A percentile compares a stretch with the other conserved stretches of the same genome.
These are phyloP conservation scores for Aporophyla lueneburgensis DNA, from an alignment of 2,888 invertebrate genomes.

Conservation along the genomic window DNA sequence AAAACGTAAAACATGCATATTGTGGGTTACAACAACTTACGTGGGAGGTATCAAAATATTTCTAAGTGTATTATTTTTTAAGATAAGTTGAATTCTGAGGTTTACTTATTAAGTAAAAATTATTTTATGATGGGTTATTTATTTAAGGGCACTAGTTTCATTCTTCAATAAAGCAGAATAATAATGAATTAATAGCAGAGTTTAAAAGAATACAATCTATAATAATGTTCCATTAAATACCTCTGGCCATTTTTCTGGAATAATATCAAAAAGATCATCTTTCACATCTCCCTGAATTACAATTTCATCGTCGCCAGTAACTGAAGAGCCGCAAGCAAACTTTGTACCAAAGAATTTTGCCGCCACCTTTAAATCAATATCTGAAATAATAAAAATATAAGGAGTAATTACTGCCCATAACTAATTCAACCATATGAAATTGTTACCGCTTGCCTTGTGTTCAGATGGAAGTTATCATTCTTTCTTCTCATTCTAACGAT, in stretches of 20 bases:
- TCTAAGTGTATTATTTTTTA: background rate
- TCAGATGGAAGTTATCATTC: background rate
- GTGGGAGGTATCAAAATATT: too few relatives aligned
- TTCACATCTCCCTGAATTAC: conserved; percentile 99
- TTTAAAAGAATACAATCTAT: background rate
- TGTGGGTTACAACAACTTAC: too few relatives aligned
- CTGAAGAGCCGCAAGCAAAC: conserved; percentile 99
- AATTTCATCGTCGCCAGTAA: conserved; percentile 99
- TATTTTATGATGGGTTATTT: background rate
- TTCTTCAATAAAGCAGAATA: background rate
- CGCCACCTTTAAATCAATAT: conserved; percentile 99
- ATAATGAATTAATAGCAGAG: too few relatives aligned
- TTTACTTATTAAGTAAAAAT: background rate
- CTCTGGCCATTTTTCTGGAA: conserved; percentile 99
- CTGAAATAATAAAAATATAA: conserved; percentile 86
- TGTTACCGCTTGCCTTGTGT: background rate
- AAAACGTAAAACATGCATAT: too few relatives aligned
- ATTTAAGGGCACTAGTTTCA: background rate
- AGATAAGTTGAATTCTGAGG: background rate
- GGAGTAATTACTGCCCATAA: background rate
- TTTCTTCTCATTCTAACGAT: too few relatives aligned
- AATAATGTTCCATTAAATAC: conserved; percentile 80
- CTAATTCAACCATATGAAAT: background rate
- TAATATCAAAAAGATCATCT: conserved; percentile 99
- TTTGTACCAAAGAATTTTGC: conserved; percentile 99